Evolutionary conservation across 30 jellyfish, hydroid and myxozoan species (phyloP).

Genomic region (Aurelia coerulea): DNA sequence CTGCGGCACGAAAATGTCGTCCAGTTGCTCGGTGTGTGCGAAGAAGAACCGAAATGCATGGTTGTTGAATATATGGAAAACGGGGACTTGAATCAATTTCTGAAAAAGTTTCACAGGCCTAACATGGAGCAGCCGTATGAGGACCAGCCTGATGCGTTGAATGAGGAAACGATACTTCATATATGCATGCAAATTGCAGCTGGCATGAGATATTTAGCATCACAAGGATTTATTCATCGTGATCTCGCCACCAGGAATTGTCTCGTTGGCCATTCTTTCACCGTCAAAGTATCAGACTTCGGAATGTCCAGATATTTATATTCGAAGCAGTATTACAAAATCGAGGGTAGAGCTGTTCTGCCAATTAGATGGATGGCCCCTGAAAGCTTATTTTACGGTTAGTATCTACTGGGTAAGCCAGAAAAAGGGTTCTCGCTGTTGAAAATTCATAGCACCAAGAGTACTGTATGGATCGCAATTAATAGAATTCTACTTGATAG

Average conservation of each 20-base stretch:
- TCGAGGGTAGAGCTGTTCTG: slow-evolving; percentile 92
- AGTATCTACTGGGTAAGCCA: not conserved
- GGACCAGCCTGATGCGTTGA: slow-evolving; percentile 62
- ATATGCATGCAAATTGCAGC: slow-evolving; percentile 85
- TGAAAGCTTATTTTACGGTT: slow-evolving; percentile 88
- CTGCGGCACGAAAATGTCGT: slow-evolving; percentile 92
- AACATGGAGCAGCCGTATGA: not conserved
- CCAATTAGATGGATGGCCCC: slow-evolving; percentile 99
- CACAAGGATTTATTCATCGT: slow-evolving; percentile 93
- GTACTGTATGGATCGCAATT: too few relatives aligned
- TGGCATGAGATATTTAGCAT: slow-evolving; percentile 82
- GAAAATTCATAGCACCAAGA: too few relatives aligned
- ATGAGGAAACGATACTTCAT: slow-evolving; percentile 69
- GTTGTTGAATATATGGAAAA: slow-evolving; percentile 94
- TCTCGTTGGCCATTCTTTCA: slow-evolving; percentile 93
- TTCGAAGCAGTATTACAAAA: slow-evolving; percentile 83
- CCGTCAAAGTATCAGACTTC: slow-evolving; percentile 85
- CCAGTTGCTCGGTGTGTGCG: slow-evolving; percentile 83
- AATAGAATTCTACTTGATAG: too few relatives aligned
- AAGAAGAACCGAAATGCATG: slow-evolving; percentile 88
- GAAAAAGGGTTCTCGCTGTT: not conserved
- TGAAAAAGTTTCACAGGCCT: slow-evolving; percentile 19
- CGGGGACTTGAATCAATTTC: slow-evolving; percentile 91
- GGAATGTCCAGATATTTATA: slow-evolving; percentile 89
- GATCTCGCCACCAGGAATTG: slow-evolving; percentile 95